Evolutionary conservation across 2,113 vertebrate species (phyloP), one percentile per base, ranked within the genome.

Genomic region (Cyprinodon tularosa): DNA sequence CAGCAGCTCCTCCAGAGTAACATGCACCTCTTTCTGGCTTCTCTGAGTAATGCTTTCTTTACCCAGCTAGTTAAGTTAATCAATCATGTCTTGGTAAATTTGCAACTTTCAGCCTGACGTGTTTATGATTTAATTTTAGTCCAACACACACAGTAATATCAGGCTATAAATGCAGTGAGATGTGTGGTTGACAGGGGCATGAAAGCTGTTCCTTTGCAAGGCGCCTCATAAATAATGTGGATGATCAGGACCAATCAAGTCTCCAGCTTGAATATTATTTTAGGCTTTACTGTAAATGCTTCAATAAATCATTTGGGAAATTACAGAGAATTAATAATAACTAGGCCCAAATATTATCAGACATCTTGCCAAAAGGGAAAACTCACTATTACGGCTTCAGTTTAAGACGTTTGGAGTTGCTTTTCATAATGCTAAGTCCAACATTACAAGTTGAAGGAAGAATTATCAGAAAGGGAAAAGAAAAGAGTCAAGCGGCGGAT

Each of bases 231-330:
- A n/a, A 10, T n/a, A 57, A 29, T n/a, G 3, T n/a, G 50, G 2
- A 17, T 57, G 20, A 9, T n/a, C 60, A 68, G 44, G 50, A 86
- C 50, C 44, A 75, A 72, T 77, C 74, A 69, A 62, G 62, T 61
- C 62, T 14, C 44, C 61, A 66, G 48, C 50, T 10, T 20, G 65
- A 64, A 66, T 78, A 44, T 44, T 72, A 36, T 77, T 81, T 78
- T 37, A 45, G 81, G 47, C 29, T 22, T 5, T 40, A 15, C 29
- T 22, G 8, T 40, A 15, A 71, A 38, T 4, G 13, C 39, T 74
- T 75, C 57, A 60, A 73, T 77, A 62, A 69, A 37, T 68, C 78
- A 66, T 22, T 2, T 78, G 72, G 72, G 70, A 86, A 84, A 86
- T 84, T 9, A 86, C 76, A 67, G 62, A 62, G 78, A 61, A 71